Conservation (phyloP, 2,113 vertebrate species). For the Trichechus manatus region DNA sequence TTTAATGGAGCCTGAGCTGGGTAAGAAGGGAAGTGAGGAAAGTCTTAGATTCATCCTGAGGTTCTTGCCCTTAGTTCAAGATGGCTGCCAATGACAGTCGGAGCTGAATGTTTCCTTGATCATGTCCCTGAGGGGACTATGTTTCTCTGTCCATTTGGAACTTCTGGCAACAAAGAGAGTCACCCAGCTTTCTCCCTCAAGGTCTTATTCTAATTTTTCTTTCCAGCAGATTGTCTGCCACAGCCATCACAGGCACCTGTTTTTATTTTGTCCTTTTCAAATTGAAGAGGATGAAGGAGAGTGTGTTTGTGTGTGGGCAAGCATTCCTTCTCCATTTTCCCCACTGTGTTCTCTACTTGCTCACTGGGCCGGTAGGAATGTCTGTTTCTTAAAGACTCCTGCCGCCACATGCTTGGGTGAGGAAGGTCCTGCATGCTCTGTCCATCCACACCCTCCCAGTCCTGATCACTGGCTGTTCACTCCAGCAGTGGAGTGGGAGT, state of each 20-base stretch:
- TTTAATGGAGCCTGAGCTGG: neutral
- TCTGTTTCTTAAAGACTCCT: neutral
- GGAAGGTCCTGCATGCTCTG: neutral
- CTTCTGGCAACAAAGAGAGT: neutral
- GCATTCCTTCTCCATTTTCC: neutral
- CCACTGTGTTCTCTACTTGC: neutral
- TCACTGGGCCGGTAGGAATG: neutral
- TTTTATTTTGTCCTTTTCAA: neutral
- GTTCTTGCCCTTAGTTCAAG: neutral
- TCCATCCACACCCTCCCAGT: neutral
- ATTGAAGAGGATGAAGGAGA: neutral
- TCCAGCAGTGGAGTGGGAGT: neutral
- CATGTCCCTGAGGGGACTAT: neutral
- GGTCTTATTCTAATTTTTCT: neutral
- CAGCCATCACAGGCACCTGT: neutral
- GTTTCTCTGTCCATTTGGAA: neutral
- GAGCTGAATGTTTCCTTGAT: neutral
- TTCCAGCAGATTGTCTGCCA: neutral
- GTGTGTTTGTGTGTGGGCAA: neutral
- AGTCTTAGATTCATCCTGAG: neutral
- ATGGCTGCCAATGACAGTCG: neutral
- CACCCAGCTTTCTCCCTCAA: neutral
- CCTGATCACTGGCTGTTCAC: neutral
- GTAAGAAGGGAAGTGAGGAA: neutral
- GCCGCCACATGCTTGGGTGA: neutral